These are phyloP conservation scores for Plumapathes pennacea DNA, from an alignment of 92 coral and sea anemone species.

Conservation along the genomic window DNA sequence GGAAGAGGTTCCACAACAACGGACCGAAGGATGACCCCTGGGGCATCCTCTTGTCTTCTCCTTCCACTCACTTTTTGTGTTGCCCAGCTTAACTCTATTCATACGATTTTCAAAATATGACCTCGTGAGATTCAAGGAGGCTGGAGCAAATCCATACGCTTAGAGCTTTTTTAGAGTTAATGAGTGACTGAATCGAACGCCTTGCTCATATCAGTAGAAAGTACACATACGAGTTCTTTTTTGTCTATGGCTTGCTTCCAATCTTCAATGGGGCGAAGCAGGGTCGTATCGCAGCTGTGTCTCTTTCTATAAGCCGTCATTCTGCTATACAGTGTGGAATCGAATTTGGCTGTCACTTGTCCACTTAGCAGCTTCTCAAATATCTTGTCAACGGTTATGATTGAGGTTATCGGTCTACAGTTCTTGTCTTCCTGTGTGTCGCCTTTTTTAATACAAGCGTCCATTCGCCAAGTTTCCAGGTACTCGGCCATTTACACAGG, in stretches of 20 bases:
- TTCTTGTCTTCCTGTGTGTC: conserved; percentile 21
- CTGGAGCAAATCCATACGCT: conserved; percentile 29
- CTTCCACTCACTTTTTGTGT: no score
- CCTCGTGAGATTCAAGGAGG: no score
- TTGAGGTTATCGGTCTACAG: conserved; percentile 32
- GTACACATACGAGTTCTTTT: conserved; percentile 25
- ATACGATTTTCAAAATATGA: no score
- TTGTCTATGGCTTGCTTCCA: conserved; percentile 38
- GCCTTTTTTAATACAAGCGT: conserved; percentile 24
- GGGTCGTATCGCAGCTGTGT: conserved; percentile 46
- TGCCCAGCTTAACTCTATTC: no score
- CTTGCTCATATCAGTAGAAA: conserved; percentile 51
- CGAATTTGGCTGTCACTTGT: conserved; percentile 19
- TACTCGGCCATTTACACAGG: background rate
- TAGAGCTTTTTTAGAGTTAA: conserved; percentile 21
- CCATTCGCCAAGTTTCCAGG: conserved; percentile 47
- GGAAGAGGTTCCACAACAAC: no score
- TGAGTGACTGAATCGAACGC: conserved; percentile 35
- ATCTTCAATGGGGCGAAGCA: conserved; percentile 37
- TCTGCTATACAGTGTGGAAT: conserved; percentile 15
- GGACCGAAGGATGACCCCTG: no score
- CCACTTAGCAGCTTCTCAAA: conserved; percentile 26
- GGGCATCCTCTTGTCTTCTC: no score
- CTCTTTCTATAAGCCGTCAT: conserved; percentile 44
- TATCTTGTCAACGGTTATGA: conserved; percentile 20